Base-by-base conservation (phyloP, 1,140 invertebrate species). In the Neodiprion pinetum region DNA sequence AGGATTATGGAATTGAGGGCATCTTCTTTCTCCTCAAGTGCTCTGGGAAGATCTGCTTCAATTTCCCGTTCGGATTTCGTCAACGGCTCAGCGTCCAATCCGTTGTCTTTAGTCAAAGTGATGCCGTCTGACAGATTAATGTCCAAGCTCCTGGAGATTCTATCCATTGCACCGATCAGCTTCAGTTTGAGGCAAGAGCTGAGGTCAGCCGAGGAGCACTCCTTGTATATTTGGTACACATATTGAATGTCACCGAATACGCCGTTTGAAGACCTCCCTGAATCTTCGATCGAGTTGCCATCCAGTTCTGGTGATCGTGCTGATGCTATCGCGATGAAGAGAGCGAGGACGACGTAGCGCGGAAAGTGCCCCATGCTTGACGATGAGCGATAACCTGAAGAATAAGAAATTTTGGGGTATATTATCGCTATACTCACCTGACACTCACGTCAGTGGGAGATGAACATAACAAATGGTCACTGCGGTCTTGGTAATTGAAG, bases 161-260 rank as follows among this genome's bases (percentile, higher is more conserved):
- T 90, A 76, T 94, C 94, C 81, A 96, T 87, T 3, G 93, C 92
- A 1, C 92, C 91, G 0, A 94, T 87, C 28, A 96, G 84, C 82
- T 95, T 95, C 53, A 95, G 82, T 83, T 96, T 95, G 7, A 96
- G 86, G 78, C 95, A 96, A 23, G 93, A 91, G 69, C 91, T 91
- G 14, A 95, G 81, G 70, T 95, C 93, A 47, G 90, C 87, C 7
- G 90, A 91, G 40, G 92, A 90, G 86, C 95, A 96, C 76, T 95
- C 93, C 83, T 93, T 94, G 85, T 95, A 95, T 74, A 93, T 87
- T 82, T 91, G 90, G 75, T 91, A 91, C 69, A 91, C 84, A 74
- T 89, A 89, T 48, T 88, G 87, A 1, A 92, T 78, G 66, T 92
- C 92, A 11, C 88, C 86, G 48, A 91, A 85, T 65, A 90, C 72